Base-by-base conservation (phyloP, 1,140 invertebrate genomes). In the Drosophila neocordata region DNA sequence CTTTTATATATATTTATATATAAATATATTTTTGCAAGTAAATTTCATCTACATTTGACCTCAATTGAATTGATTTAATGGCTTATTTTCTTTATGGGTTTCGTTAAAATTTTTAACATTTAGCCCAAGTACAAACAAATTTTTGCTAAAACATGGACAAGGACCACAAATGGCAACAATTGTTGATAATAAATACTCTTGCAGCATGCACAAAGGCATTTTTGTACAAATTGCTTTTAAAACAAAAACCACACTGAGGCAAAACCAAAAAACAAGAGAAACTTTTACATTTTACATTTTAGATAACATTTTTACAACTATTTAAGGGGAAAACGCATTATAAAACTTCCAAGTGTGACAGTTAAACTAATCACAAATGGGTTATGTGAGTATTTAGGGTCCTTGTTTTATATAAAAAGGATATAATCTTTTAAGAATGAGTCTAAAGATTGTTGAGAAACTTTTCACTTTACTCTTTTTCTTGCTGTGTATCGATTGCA, bases 21-120 rank as follows among this genome's bases (percentile, higher is more conserved):
- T 64, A 20, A n/a, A 8, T 44, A 7, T 79, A 20, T 56, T 37
- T 84, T 22, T 61, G n/a, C 3, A 20, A 11, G 60, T 55, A 60
- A 44, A 55, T 67, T 73, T 24, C 41, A 61, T 57, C 64, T 56
- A 56, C 70, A 80, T 59, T 62, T 62, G 60, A 79, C 58, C 44
- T 1, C 22, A 59, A 76, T 79, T 53, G 35, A 67, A 60, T 64
- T 80, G 63, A 69, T 73, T 77, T 74, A 59, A 65, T 56, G 44
- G 31, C 65, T 65, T 57, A 53, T 61, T 85, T 69, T 58, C 60
- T 60, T 62, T 52, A 65, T 73, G 57, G 41, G 24, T 58, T 41
- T 63, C 12, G 37, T 22, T 24, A 51, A 51, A 34, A 8, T 41
- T 53, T 58, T 51, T 37, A 27, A 24, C 22, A 41, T 63, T 62